These are phyloP conservation scores for Otus sunia DNA, from an alignment of 2,113 vertebrate species.

Conservation along the genomic window DNA sequence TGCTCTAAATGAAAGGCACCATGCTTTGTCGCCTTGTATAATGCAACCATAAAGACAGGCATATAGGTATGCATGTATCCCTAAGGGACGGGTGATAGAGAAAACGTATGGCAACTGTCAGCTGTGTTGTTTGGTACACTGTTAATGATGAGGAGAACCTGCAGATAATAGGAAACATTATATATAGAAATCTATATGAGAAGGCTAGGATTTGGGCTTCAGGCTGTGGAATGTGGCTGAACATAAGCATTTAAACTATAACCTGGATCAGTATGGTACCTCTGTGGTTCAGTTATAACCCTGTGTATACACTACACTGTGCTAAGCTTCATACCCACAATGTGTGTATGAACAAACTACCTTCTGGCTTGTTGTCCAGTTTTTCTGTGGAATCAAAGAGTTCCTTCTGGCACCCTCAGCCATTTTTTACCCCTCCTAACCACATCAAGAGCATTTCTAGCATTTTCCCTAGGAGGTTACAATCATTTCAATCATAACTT, in stretches of 20 bases:
- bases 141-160: neutral
- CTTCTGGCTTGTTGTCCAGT: conserved; percentile 25
- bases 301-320: neutral
- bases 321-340: neutral
- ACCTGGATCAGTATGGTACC: neutral
- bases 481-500: conserved; percentile 67
- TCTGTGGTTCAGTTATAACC: neutral
- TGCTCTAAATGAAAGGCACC: neutral
- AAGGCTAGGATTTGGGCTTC: neutral
- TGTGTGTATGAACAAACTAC: neutral
- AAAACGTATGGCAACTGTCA: neutral
- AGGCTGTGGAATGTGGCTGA: neutral
- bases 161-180: neutral
- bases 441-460: conserved; percentile 74
- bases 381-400: conserved; percentile 56
- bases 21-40: neutral
- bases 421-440: neutral
- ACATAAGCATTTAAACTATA: neutral
- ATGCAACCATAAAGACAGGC: neutral
- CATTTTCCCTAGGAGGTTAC: conserved; percentile 66
- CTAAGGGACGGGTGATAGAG: neutral
- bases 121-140: neutral
- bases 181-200: neutral
- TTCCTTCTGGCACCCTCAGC: conserved; percentile 32
- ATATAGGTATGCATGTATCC: rapidly evolving